These are phyloP conservation scores for Gymnothorax javanicus DNA, from an alignment of 2,797 vertebrate species.

Conservation along the genomic window DNA sequence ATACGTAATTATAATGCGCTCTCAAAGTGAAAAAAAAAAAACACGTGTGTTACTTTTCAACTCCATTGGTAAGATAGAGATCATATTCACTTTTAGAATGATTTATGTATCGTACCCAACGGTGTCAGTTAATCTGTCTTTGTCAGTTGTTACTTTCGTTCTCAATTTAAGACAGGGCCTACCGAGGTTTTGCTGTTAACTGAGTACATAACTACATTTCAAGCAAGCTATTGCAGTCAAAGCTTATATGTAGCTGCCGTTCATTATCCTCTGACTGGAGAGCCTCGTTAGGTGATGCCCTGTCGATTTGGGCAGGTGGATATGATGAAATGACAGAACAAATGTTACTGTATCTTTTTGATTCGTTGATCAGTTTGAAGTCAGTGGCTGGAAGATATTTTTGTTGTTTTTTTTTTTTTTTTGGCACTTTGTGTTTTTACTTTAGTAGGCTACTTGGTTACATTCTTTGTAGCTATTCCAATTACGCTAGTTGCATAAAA, in stretches of 20 bases:
- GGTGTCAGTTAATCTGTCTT: neutral
- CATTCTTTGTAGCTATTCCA: too few species aligned
- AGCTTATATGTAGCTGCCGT: neutral
- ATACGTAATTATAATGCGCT: neutral
- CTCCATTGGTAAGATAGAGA: neutral
- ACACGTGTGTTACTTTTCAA: conserved; percentile 27
- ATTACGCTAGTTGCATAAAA: too few species aligned
- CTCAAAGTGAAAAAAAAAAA: neutral
- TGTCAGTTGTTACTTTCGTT: neutral
- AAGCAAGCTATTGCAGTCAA: neutral
- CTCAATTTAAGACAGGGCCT: neutral
- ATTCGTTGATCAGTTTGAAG: too few species aligned
- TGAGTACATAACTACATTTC: neutral
- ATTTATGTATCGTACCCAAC: neutral
- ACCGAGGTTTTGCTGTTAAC: neutral
- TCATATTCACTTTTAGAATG: neutral
- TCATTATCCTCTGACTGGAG: neutral
- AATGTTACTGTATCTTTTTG: too few species aligned
- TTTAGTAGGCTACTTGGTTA: too few species aligned
- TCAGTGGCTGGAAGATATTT: too few species aligned
- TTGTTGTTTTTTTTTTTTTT: too few species aligned
- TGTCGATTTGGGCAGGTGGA: too few species aligned
- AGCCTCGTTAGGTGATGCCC: too few species aligned
- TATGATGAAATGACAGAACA: too few species aligned
- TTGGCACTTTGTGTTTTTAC: too few species aligned